These are phyloP conservation scores for Stichodactyla mertensii DNA, from an alignment of 64 coral and sea anemone genomes.

Conservation along the genomic window DNA sequence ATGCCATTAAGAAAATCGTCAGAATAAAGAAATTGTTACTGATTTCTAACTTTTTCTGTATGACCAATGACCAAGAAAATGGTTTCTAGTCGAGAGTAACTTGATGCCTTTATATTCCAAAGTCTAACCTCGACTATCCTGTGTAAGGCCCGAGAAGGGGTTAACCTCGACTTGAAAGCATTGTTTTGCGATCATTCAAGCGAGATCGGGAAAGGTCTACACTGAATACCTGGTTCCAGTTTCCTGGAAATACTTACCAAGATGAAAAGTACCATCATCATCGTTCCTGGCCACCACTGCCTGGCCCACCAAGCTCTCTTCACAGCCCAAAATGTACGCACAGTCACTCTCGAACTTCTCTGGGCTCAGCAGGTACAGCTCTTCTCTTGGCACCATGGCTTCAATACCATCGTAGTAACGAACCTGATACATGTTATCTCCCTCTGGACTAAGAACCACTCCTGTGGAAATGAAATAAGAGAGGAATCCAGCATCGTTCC, in stretches of 20 bases:
- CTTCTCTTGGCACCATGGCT: constrained; percentile 77
- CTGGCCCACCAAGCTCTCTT: constrained; percentile 91
- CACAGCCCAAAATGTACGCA: constrained; percentile 78
- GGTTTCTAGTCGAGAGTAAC: too few relatives aligned
- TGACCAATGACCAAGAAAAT: too few relatives aligned
- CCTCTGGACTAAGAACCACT: constrained; percentile 65
- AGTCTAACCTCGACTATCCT: too few relatives aligned
- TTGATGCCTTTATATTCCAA: too few relatives aligned
- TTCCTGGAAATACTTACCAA: constrained; percentile 61
- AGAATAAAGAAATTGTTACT: neutral
- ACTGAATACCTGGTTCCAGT: neutral
- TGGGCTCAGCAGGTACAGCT: constrained; percentile 63
- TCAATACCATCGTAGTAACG: constrained; percentile 97
- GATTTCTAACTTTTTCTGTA: too few relatives aligned
- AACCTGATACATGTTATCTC: constrained; percentile 48
- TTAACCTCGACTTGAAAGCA: too few relatives aligned
- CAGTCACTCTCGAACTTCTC: constrained; percentile 87
- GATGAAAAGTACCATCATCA: constrained; percentile 83
- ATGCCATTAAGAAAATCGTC: neutral
- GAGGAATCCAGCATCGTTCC: too few relatives aligned
- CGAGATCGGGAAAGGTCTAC: too few relatives aligned
- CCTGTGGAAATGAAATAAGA: constrained; percentile 40
- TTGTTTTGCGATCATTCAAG: too few relatives aligned
- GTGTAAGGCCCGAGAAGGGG: too few relatives aligned
- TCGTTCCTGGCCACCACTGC: constrained; percentile 96